A percentile compares a stretch with the other conserved stretches of the same genome.
Conservation (phyloP, 2,888 invertebrate genomes). For the Zaprionus obscuricornis region DNA sequence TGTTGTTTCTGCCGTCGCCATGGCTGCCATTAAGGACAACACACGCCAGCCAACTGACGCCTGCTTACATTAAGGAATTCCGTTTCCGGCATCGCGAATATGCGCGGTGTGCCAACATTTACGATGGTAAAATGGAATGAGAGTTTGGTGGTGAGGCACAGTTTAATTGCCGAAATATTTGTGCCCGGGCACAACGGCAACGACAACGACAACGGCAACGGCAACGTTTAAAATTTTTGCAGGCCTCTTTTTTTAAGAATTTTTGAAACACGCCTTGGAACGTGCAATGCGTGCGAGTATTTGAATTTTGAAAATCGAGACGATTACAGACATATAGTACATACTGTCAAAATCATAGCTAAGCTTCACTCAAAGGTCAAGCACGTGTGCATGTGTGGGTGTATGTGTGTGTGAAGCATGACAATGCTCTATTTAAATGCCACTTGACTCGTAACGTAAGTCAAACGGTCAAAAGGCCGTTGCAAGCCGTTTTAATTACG, state of each 20-base stretch:
- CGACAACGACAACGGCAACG: not conserved
- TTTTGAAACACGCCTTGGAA: constrained; percentile 18
- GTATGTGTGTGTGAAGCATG: not conserved
- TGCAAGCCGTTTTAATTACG: constrained; percentile 60
- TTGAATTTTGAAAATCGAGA: constrained; percentile 7
- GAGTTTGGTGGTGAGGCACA: constrained; percentile 9
- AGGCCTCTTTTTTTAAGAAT: constrained; percentile 32
- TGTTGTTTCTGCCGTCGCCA: constrained; percentile 48
- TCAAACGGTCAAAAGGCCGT: constrained; percentile 43
- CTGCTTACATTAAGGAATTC: constrained; percentile 70
- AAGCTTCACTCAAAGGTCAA: not conserved
- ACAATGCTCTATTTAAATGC: constrained; percentile 10
- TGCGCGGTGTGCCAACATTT: constrained; percentile 43
- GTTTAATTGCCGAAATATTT: constrained; percentile 71
- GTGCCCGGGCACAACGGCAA: too few species aligned
- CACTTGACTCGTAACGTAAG: constrained; percentile 39
- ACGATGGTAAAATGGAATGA: not conserved
- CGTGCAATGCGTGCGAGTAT: constrained; percentile 34
- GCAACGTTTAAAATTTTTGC: constrained; percentile 34
- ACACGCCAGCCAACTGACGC: constrained; percentile 74
- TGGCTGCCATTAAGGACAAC: constrained; percentile 64
- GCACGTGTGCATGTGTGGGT: constrained; percentile 22
- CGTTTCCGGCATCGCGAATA: constrained; percentile 49
- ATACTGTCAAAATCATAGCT: constrained; percentile 34
- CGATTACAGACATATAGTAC: constrained; percentile 13